Evolutionary conservation across 2,113 vertebrate genomes (phyloP).

Genomic region (Python bivittatus): DNA sequence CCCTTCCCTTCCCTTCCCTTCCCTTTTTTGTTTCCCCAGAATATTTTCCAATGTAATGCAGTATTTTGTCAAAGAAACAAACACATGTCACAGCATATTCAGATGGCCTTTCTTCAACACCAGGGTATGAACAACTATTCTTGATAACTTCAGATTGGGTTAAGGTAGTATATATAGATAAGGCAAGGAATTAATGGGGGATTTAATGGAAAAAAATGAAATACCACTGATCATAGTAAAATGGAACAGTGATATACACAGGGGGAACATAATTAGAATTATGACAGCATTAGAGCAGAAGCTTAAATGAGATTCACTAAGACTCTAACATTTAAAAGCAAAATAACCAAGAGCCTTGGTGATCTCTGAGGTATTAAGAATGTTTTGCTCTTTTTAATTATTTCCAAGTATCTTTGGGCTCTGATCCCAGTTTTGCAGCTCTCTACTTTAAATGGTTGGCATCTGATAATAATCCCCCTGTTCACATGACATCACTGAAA

Average conservation of each 20-base stretch:
- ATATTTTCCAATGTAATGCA: not conserved
- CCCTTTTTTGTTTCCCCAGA: not conserved
- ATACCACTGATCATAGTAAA: constrained; percentile 1
- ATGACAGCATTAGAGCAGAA: constrained; percentile 19
- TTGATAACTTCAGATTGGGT: not conserved
- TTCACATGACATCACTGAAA: constrained; percentile 5
- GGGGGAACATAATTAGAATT: constrained; percentile 23
- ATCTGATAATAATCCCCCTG: constrained; percentile 20
- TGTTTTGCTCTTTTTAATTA: constrained; percentile 41
- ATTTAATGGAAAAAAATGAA: not conserved
- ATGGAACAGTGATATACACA: constrained; percentile 13
- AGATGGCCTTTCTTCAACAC: not conserved
- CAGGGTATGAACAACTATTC: not conserved
- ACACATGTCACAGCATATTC: not conserved
- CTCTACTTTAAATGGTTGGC: constrained; percentile 20
- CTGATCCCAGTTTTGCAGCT: constrained; percentile 3
- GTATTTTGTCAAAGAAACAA: not conserved
- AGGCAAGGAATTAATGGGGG: not conserved
- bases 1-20: too few species aligned
- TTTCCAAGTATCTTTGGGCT: constrained; percentile 23
- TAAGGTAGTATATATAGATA: not conserved
- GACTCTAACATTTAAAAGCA: constrained; percentile 29
- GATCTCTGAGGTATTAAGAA: constrained; percentile 27
- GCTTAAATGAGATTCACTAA: constrained; percentile 25
- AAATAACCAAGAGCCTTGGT: constrained; percentile 30